phyloP scores from a whole-genome alignment of 1,140 invertebrate genomes.

The Drosophila auraria region DNA sequence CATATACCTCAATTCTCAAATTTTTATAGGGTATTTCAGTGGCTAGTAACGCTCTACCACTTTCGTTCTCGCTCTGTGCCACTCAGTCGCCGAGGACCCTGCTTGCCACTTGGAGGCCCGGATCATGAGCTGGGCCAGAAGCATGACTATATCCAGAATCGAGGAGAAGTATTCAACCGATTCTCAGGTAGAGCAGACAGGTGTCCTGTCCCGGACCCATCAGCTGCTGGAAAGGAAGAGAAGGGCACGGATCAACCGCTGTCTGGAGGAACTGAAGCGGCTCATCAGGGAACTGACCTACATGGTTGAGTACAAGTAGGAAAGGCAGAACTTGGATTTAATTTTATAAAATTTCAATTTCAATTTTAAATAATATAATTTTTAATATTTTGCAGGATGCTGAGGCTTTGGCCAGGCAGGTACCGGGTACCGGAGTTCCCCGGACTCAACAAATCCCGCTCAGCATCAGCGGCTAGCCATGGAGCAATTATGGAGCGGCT shows the following conservation, averaged over 20 bases:
- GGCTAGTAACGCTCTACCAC: neutral
- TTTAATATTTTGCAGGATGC: slow-evolving; percentile 85
- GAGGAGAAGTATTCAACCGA: neutral
- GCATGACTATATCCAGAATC: neutral
- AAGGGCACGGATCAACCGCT: slow-evolving; percentile 93
- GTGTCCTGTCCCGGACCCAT: slow-evolving; percentile 86
- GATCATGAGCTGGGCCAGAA: neutral
- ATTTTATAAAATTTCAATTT: no score
- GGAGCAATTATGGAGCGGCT: slow-evolving; percentile 33
- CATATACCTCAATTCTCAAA: neutral
- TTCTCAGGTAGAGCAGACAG: neutral
- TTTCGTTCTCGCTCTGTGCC: neutral
- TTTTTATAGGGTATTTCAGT: neutral
- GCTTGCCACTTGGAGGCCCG: slow-evolving; percentile 9
- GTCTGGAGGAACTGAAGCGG: slow-evolving; percentile 93
- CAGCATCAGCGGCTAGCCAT: neutral
- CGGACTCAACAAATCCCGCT: neutral
- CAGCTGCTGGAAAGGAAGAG: slow-evolving; percentile 92
- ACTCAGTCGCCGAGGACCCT: slow-evolving; percentile 16
- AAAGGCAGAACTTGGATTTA: no score
- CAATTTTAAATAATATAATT: slow-evolving; percentile 14
- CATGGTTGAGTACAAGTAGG: slow-evolving; percentile 60
- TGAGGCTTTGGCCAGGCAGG: slow-evolving; percentile 90
- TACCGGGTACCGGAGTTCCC: no score
- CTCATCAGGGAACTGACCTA: slow-evolving; percentile 91